Evolutionary conservation across 2,797 vertebrate species (phyloP).

Genomic region (Valencia hispanica): DNA sequence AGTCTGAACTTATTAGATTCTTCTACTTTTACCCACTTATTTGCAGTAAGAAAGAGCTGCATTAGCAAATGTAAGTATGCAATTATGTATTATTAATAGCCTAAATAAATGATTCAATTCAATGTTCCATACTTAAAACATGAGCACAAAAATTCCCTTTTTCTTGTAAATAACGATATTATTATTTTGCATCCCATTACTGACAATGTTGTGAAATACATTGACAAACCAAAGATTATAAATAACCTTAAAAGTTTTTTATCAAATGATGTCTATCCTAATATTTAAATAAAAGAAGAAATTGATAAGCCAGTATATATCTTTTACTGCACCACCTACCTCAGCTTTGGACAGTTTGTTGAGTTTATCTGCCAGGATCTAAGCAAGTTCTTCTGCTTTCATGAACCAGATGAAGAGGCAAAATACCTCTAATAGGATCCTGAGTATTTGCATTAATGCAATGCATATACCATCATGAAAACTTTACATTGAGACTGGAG

Average conservation of each 20-base stretch:
- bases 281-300: background rate
- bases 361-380: background rate
- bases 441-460: background rate
- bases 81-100: background rate
- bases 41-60: background rate
- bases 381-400: background rate
- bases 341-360: background rate
- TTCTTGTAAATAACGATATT: background rate
- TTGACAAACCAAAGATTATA: background rate
- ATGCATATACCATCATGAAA: background rate
- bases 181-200: background rate
- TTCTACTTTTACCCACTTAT: background rate
- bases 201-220: too few species aligned
- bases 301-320: background rate
- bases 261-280: background rate
- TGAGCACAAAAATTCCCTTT: background rate
- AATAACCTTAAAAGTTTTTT: background rate
- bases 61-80: background rate
- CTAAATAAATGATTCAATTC: background rate
- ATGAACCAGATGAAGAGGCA: background rate
- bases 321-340: background rate
- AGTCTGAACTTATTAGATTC: background rate
- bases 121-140: too few species aligned
- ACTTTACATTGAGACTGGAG: background rate
- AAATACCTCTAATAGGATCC: background rate